These are phyloP conservation scores for Setipinna tenuifilis DNA, from an alignment of 2,797 vertebrate genomes.

Conservation along the genomic window DNA sequence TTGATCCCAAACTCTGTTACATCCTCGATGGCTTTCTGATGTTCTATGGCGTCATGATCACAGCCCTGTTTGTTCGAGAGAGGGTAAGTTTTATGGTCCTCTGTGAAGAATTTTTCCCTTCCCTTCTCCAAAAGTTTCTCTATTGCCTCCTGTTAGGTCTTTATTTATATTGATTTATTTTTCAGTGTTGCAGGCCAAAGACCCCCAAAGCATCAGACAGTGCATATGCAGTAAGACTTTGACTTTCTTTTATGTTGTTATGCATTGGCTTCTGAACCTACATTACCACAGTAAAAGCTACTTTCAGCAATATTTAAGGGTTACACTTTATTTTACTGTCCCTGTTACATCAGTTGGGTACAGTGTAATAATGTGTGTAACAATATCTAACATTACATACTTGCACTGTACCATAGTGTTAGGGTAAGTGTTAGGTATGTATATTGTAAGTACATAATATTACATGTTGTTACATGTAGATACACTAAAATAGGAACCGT, in stretches of 20 bases:
- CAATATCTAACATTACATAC: background rate
- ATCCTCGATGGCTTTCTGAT: slow-evolving; percentile 88
- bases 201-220: background rate
- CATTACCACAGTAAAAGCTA: no score
- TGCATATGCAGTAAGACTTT: background rate
- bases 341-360: no score
- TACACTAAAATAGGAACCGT: no score
- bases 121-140: background rate
- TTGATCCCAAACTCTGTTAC: slow-evolving; percentile 85
- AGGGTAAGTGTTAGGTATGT: no score
- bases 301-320: no score
- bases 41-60: slow-evolving; percentile 85
- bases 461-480: no score
- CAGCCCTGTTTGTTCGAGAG: slow-evolving; percentile 82
- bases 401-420: background rate
- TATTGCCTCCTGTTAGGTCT: background rate
- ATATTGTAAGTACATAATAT: no score
- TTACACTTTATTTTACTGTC: no score
- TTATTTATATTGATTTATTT: background rate
- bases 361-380: no score
- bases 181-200: background rate
- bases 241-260: no score
- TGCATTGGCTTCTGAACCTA: no score
- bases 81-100: slow-evolving; percentile 73
- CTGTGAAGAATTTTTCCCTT: background rate